Percentiles rank a stretch among this genome's conserved stretches.
Evolutionary conservation across 2,797 vertebrate genomes (phyloP).

Genomic region (Cygnus olor): DNA sequence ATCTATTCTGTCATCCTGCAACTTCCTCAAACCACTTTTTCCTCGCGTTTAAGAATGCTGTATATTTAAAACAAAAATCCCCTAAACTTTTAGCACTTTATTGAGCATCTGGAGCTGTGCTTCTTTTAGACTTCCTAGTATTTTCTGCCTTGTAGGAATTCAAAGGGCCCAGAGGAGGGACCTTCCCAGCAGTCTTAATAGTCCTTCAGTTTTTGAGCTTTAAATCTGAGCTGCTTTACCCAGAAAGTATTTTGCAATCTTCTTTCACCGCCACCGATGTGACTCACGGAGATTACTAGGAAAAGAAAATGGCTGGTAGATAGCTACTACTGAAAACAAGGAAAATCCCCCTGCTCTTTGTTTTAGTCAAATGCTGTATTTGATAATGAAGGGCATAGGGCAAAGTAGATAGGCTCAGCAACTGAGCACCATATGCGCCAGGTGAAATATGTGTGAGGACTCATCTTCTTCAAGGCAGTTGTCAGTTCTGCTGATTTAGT

Average conservation of each 20-base stretch:
- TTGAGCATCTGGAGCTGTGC: neutral
- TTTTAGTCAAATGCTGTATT: neutral
- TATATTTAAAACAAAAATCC: neutral
- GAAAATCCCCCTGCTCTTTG: neutral
- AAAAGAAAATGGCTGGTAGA: conserved; percentile 2
- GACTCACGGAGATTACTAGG: conserved; percentile 6
- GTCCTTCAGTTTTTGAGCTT: neutral
- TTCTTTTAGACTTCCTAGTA: neutral
- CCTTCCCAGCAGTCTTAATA: neutral
- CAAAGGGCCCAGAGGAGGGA: neutral
- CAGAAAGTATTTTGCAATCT: conserved; percentile 31
- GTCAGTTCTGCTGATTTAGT: neutral
- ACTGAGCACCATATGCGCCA: neutral
- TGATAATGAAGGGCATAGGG: neutral
- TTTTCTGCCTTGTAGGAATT: conserved; percentile 25
- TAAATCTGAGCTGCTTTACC: neutral
- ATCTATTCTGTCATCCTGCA: neutral
- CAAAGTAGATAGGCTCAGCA: neutral
- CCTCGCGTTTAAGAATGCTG: neutral
- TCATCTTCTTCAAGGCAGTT: neutral
- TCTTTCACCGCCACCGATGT: neutral
- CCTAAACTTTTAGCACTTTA: neutral
- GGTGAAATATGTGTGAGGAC: neutral
- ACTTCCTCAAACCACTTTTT: neutral
- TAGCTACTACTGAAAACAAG: neutral